Evolutionary conservation across 92 coral and sea anemone genomes (phyloP).

Genomic region (Montipora capitata): DNA sequence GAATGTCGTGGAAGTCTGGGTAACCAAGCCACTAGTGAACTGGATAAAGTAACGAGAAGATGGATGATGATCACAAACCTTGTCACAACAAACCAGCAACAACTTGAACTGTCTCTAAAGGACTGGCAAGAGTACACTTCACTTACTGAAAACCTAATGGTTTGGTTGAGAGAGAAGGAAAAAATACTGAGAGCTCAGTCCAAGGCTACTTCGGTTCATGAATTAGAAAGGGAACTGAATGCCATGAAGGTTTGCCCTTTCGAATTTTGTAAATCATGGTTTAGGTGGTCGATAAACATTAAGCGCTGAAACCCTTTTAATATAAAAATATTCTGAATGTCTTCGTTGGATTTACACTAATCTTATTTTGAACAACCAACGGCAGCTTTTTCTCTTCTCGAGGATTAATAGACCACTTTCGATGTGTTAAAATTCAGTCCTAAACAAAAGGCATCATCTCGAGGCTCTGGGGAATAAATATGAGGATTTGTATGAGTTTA

Average conservation of each 20-base stretch:
- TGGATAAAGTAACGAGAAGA: slow-evolving; percentile 76
- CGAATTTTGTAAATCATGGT: background rate
- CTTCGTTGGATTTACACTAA: no score
- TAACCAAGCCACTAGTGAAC: slow-evolving; percentile 74
- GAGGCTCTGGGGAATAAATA: no score
- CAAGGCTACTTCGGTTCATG: slow-evolving; percentile 75
- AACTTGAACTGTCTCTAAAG: slow-evolving; percentile 88
- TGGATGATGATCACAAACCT: slow-evolving; percentile 89
- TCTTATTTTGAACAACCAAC: no score
- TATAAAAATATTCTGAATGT: no score
- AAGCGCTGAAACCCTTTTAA: no score
- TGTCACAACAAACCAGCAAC: slow-evolving; percentile 92
- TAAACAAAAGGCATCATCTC: no score
- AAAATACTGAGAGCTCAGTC: slow-evolving; percentile 78
- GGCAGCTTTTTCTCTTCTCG: no score
- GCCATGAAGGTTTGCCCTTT: slow-evolving; percentile 78
- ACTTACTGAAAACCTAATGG: slow-evolving; percentile 95
- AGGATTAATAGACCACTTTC: no score
- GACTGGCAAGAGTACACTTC: slow-evolving; percentile 99
- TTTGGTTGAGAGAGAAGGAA: slow-evolving; percentile 96
- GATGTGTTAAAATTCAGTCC: no score
- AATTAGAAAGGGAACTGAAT: slow-evolving; percentile 88
- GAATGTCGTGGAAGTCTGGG: slow-evolving; percentile 79
- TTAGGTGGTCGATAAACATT: no score
- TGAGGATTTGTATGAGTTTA: no score